Conservation (phyloP, 2,888 invertebrate genomes). For the Panorpa germanica region DNA sequence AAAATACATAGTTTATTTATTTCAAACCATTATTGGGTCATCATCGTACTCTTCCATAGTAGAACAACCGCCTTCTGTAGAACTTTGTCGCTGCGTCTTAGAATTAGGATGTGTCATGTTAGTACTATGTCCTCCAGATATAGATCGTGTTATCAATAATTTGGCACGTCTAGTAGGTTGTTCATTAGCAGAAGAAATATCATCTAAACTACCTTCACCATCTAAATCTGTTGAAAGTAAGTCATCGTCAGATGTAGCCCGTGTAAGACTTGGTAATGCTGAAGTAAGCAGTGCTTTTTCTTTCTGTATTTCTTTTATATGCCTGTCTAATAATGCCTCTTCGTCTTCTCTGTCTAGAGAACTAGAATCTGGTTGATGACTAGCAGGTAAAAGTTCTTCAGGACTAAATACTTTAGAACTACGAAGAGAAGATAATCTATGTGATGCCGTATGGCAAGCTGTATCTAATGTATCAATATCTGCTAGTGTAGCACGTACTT, state of each 20-base stretch:
- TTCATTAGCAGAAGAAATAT: too few species aligned
- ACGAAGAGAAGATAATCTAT: slow-evolving; percentile 57
- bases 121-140: too few species aligned
- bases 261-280: slow-evolving; percentile 59
- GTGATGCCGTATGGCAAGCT: slow-evolving; percentile 70
- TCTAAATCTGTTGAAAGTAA: slow-evolving; percentile 63
- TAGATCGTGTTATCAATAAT: too few species aligned
- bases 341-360: slow-evolving; percentile 38
- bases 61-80: too few species aligned
- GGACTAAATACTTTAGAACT: slow-evolving; percentile 49
- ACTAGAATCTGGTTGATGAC: slow-evolving; percentile 16
- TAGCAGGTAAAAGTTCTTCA: slow-evolving; percentile 18
- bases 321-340: slow-evolving; percentile 54
- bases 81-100: too few species aligned
- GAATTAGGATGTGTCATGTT: too few species aligned
- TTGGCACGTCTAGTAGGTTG: too few species aligned
- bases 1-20: too few species aligned
- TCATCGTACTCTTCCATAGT: too few species aligned
- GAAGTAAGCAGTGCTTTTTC: slow-evolving; percentile 67
- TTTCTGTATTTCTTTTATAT: slow-evolving; percentile 64
- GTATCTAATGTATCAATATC: slow-evolving; percentile 82
- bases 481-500: slow-evolving; percentile 67
- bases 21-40: slow-evolving; percentile 18
- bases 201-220: slow-evolving; percentile 47
- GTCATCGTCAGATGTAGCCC: slow-evolving; percentile 78